Base-by-base conservation (phyloP, 2,888 invertebrate species). In the Scaptomyza parva region DNA sequence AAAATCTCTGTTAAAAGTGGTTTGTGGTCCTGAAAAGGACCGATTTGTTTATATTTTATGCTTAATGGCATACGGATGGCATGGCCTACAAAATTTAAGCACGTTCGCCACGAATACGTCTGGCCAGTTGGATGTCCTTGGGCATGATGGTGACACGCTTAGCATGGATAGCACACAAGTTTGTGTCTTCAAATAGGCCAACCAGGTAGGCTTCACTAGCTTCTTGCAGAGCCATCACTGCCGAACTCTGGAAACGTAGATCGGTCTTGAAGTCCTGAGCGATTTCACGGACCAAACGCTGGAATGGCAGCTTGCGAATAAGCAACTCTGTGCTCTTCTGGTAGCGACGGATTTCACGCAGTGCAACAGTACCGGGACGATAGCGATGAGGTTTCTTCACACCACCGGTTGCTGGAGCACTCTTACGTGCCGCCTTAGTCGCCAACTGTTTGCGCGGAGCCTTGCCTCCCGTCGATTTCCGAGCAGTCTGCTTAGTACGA, bases 31-130 rank as follows among this genome's bases (percentile, higher is more conserved):
- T n/a, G n/a, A n/a, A n/a, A n/a, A n/a, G n/a, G n/a, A n/a, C n/a
- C n/a, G n/a, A n/a, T n/a, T n/a, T n/a, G n/a, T n/a, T n/a, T n/a
- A n/a, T n/a, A n/a, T n/a, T n/a, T n/a, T n/a, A n/a, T n/a, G n/a
- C n/a, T n/a, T n/a, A n/a, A n/a, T n/a, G n/a, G n/a, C n/a, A n/a
- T n/a, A n/a, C n/a, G n/a, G n/a, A n/a, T n/a, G n/a, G n/a, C n/a
- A n/a, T n/a, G n/a, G n/a, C n/a, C n/a, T n/a, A n/a, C n/a, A n/a
- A n/a, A n/a, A n/a, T n/a, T n/a, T n/a, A n/a, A n/a, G n/a, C 96
- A 92, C 97, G 95, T 93, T 98, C 97, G 82, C 98, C 98, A 91
- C 98, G 96, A 93, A 98, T 98, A 94, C 98, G 95, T 92, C 97
- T 95, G 67, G 98, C 98, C 92, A 98, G 93, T 39, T 39, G 39